phyloP scores from a whole-genome alignment of 2,888 invertebrate species.

The Hypercompe scribonia region DNA sequence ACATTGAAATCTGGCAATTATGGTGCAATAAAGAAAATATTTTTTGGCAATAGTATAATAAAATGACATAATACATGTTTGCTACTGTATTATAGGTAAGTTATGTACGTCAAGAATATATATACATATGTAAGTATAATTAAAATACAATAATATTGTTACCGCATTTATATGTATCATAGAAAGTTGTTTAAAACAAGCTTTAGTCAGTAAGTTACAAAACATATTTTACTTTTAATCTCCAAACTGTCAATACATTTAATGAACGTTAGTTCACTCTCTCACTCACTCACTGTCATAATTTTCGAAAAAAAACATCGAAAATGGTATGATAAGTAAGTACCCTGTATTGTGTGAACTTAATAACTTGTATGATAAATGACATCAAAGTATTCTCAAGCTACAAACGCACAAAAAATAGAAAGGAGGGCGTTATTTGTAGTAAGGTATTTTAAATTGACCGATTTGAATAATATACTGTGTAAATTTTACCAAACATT shows the following conservation, averaged over 20 bases:
- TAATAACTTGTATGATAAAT: background rate
- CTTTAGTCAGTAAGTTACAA: background rate
- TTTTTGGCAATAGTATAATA: background rate
- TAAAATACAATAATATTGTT: background rate
- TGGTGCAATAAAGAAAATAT: background rate
- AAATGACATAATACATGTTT: background rate
- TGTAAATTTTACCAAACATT: slow-evolving; percentile 1
- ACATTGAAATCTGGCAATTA: background rate
- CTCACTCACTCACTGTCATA: too few relatives aligned
- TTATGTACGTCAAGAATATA: too few relatives aligned
- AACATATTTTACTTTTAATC: background rate
- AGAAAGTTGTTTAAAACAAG: background rate
- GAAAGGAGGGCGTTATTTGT: background rate
- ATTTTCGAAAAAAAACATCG: background rate
- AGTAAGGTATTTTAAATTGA: background rate
- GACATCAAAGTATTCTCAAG: background rate
- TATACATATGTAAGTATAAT: too few relatives aligned
- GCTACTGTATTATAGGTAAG: background rate
- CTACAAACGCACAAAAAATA: background rate
- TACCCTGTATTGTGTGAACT: too few relatives aligned
- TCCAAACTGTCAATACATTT: background rate
- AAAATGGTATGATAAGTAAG: background rate
- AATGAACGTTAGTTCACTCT: background rate
- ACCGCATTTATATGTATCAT: background rate
- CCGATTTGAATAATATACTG: background rate